Evolutionary conservation across 1,140 invertebrate genomes (phyloP).

Genomic region (Hesperophylax magnus): DNA sequence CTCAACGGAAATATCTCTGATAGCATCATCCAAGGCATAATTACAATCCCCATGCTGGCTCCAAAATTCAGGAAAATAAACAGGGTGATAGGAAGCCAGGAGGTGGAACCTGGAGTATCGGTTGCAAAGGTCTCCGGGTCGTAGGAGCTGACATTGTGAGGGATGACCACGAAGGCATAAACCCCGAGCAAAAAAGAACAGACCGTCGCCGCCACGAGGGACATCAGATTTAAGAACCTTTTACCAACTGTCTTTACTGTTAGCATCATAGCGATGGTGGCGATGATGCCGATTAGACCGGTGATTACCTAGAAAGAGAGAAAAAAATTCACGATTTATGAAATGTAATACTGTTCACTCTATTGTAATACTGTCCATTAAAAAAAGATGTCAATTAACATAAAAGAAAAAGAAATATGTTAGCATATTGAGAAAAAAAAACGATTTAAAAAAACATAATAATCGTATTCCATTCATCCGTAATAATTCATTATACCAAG

Average conservation of each 20-base stretch:
- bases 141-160: constrained; percentile 39
- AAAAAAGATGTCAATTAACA: too few relatives aligned
- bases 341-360: too few relatives aligned
- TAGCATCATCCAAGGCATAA: constrained; percentile 70
- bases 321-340: constrained; percentile 11
- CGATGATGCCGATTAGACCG: constrained; percentile 63
- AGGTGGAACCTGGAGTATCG: background rate
- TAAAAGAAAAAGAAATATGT: too few relatives aligned
- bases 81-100: constrained; percentile 55
- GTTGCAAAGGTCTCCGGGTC: background rate
- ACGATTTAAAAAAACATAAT: too few relatives aligned
- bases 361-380: too few relatives aligned
- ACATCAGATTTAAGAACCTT: constrained; percentile 61
- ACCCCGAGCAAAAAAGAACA: constrained; percentile 53
- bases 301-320: constrained; percentile 63
- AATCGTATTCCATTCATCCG: too few relatives aligned
- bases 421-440: background rate
- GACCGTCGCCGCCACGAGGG: constrained; percentile 60
- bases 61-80: constrained; percentile 50
- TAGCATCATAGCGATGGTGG: constrained; percentile 61
- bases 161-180: constrained; percentile 50
- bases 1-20: constrained; percentile 66
- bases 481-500: too few relatives aligned
- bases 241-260: constrained; percentile 72
- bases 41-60: constrained; percentile 45